Evolutionary conservation across 2,797 vertebrate genomes (phyloP), one percentile per base, ranked within the genome.

Genomic region (Ptychobarbus kaznakovi): DNA sequence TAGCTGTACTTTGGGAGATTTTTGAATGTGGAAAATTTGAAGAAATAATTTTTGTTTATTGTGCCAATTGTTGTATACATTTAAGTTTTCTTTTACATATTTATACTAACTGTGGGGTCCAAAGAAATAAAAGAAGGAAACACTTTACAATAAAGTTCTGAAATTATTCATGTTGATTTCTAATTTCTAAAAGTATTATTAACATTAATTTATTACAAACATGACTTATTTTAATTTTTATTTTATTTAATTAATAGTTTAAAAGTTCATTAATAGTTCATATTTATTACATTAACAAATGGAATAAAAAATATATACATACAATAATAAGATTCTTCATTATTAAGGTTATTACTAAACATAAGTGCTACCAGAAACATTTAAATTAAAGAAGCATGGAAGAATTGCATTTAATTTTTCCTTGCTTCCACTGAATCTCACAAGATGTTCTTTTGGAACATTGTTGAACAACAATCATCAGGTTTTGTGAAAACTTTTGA

Each of bases 1-100:
- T n/a, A 83, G 77, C 11, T 70, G 63, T 42, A n/a, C 76, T 35
- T 66, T 42, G n/a, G 38, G 77, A 84, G 42, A 38, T 80, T 40
- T 61, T 65, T 56, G 49, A 83, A 35, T 2, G 28, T 42, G 42
- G 65, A 72, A 61, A 66, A 80, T 74, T 13, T 44, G 15, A 44
- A 51, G 4, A n/a, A 80, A 44, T 53, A 12, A 0, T 61, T 81
- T 81, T 86, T 44, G 66, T 76, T 44, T 77, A 28, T 74, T 53
- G 5, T 12, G 18, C 3, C 9, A 76, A 51, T 13, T 53, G n/a
- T 42, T 56, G 35, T 78, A 42, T 28, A 20, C 5, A 66, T 6
- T 53, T 42, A 2, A 15, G 1, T 53, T 28, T 58, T 63, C 15
- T 40, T 73, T 75, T 51, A 5, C 9, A 32, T n/a, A 15, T 13